These are phyloP conservation scores for Lepisosteus osseus DNA, from an alignment of 2,113 vertebrate species.

Conservation along the genomic window DNA sequence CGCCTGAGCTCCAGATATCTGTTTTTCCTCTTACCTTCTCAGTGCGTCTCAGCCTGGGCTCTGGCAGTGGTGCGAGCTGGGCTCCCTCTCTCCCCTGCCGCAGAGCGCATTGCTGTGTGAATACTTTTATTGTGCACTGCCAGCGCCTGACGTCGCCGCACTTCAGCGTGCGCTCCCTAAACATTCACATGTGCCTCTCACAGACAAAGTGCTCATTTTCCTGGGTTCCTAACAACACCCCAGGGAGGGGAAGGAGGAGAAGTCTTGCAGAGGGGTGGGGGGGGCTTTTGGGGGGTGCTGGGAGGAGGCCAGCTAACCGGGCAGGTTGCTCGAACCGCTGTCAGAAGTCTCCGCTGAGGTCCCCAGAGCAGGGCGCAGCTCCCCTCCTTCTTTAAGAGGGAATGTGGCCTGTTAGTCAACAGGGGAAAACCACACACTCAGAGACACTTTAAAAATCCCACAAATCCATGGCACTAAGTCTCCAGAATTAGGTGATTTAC, in stretches of 20 bases:
- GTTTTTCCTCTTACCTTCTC: constrained; percentile 32
- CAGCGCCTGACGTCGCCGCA: constrained; percentile 45
- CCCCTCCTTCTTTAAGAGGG: too few relatives aligned
- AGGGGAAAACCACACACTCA: too few relatives aligned
- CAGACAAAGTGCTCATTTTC: constrained; percentile 26
- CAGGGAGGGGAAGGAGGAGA: background rate
- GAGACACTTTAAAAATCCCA: too few relatives aligned
- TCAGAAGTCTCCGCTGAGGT: too few relatives aligned
- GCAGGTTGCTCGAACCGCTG: too few relatives aligned
- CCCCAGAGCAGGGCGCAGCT: too few relatives aligned
- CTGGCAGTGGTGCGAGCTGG: background rate
- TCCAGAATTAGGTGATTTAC: too few relatives aligned
- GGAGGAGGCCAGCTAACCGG: too few relatives aligned
- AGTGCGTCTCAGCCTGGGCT: background rate
- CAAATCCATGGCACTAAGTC: too few relatives aligned
- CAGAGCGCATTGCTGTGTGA: constrained; percentile 51
- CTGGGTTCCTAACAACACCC: background rate
- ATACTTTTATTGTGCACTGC: constrained; percentile 61
- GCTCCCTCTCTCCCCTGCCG: constrained; percentile 13
- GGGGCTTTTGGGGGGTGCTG: too few relatives aligned
- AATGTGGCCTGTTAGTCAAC: too few relatives aligned
- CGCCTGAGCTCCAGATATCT: constrained; percentile 29
- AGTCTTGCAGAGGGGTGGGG: background rate
- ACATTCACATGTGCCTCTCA: constrained; percentile 26
- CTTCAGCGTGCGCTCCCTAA: constrained; percentile 36